These are phyloP conservation scores for Elaphurus davidianus DNA, from an alignment of 2,113 vertebrate species.

Conservation along the genomic window DNA sequence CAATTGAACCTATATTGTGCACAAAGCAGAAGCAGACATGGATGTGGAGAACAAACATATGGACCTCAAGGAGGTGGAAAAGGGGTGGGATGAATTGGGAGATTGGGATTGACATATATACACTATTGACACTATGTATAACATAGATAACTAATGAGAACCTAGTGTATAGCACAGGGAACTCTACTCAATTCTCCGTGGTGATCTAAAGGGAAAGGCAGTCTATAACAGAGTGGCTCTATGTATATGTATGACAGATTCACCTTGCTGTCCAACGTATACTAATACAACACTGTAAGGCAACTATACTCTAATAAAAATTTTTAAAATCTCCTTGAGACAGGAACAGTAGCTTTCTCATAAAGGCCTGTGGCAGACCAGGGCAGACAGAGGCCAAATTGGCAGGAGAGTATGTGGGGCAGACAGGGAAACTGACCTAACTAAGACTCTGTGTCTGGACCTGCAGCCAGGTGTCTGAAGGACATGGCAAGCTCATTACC, in stretches of 20 bases:
- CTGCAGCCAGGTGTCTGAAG: conserved; percentile 37
- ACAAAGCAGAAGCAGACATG: not conserved
- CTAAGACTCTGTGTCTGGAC: not conserved
- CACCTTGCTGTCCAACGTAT: not conserved
- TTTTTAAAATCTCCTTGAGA: not conserved
- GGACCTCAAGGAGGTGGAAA: not conserved
- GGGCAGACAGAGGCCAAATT: not conserved
- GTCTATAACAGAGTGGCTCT: not conserved
- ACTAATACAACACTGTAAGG: not conserved
- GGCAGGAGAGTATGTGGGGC: conserved; percentile 12
- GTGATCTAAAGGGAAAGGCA: not conserved
- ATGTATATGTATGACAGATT: not conserved
- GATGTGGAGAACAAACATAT: not conserved
- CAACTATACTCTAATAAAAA: not conserved
- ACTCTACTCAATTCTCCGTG: not conserved
- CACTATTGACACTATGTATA: not conserved
- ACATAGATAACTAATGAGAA: not conserved
- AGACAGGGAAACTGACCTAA: conserved; percentile 36
- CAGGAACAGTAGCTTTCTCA: not conserved
- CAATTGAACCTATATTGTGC: not conserved
- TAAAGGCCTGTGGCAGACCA: not conserved
- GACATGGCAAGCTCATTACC: conserved; percentile 30
- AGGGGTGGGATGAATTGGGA: not conserved
- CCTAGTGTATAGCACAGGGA: not conserved
- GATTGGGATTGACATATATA: not conserved